Evolutionary conservation across 1,140 invertebrate genomes (phyloP), one percentile per base, ranked within the genome.

Genomic region (Ceratina australensis): DNA sequence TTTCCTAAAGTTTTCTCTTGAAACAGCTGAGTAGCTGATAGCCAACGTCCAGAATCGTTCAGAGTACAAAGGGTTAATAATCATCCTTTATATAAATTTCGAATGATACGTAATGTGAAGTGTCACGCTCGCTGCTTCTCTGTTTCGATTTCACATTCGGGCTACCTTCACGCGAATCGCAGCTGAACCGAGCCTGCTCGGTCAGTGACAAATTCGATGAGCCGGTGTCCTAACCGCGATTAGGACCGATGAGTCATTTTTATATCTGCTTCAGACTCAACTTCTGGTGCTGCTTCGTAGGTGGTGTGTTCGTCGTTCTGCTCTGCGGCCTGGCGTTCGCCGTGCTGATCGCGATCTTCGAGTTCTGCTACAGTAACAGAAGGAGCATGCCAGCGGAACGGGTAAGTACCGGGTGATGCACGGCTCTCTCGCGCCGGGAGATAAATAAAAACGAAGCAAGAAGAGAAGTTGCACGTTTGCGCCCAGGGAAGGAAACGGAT

Each of bases 231-330:
- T 63, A 20, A 0, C 0, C 26, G 0, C 24, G 12, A 56, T 18
- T 42, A 52, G 67, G 74, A 18, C 57, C 28, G 13, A 63, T 33
- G 57, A 77, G 33, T 42, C 7, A 77, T 77, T 63, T 71, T 77
- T 76, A 69, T 26, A 10, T 76, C 42, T 77, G 74, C 74, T 54
- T 28, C 47, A 71, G 10, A 13, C 8, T 77, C 1, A 71, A 10
- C 16, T 4, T 63, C 8, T 47, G 52, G 0, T 78, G 33, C 52
- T 85, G 47, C 13, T 60, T 84, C 78, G 0, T 73, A 93, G 95
- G 98, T 57, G 98, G 98, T 49, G 96, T 99, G 8, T 99, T 99
- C 89, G 96, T 99, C 18, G 97, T 99, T 10, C 93, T 98, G 4
- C 90, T 97, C 0, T 95, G 95, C 80, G 96, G 96, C 18, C 90